phyloP scores from a whole-genome alignment of 2,113 vertebrate species.

The Phalacrocorax aristotelis region DNA sequence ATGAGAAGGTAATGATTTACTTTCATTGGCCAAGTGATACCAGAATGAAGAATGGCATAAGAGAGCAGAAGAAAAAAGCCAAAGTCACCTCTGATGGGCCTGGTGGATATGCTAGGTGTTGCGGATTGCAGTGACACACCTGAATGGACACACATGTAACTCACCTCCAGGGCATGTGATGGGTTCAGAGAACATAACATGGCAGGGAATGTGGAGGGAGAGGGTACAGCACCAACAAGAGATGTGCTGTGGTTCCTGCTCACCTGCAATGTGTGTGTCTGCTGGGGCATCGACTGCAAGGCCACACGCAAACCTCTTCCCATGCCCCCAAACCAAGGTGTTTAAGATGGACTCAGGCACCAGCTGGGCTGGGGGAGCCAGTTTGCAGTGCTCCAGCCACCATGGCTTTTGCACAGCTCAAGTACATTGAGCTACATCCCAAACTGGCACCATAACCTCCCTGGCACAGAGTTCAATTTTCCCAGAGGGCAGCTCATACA shows the following conservation, averaged over 20 bases:
- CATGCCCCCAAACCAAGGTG: neutral
- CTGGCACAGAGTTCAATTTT: neutral
- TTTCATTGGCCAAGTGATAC: neutral
- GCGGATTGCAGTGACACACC: neutral
- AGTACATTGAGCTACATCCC: neutral
- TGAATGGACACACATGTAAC: neutral
- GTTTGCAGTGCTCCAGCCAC: neutral
- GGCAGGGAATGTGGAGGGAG: neutral
- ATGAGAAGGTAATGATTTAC: neutral
- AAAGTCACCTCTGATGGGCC: neutral
- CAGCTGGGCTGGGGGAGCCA: neutral
- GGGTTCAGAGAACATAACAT: neutral
- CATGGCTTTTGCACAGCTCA: neutral
- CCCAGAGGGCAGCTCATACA: neutral
- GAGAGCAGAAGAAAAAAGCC: neutral
- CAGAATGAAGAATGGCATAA: neutral
- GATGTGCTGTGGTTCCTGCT: fast-evolving
- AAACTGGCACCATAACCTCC: neutral
- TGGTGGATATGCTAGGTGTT: neutral
- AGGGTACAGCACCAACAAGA: neutral
- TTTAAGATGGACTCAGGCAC: neutral
- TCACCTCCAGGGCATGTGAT: fast-evolving
- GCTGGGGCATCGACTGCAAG: neutral
- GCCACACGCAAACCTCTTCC: neutral
- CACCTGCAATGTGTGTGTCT: fast-evolving